phyloP scores from a whole-genome alignment of 2,888 invertebrate species.

The Mimachlamys varia region DNA sequence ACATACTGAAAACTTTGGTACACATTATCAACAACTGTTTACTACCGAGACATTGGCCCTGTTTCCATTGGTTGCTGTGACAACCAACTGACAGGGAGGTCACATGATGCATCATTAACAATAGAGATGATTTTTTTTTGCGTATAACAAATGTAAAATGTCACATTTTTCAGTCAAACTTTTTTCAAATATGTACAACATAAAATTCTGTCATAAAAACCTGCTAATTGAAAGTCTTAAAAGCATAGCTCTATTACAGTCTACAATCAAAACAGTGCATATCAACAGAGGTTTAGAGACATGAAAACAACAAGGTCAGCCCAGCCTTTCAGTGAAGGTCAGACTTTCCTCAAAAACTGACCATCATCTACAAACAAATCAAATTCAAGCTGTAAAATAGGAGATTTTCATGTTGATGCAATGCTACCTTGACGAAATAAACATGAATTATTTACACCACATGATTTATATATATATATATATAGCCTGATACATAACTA shows the following conservation, averaged over 20 bases:
- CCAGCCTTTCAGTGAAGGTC: no score
- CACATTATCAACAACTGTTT: background rate
- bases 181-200: conserved; percentile 3
- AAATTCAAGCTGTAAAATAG: background rate
- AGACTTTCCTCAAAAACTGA: background rate
- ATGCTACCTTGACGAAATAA: background rate
- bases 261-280: background rate
- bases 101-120: conserved; percentile 14
- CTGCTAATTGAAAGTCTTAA: background rate
- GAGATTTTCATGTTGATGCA: background rate
- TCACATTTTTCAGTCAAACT: background rate
- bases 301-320: background rate
- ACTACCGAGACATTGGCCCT: conserved; percentile 31
- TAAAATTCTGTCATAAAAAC: conserved; percentile 9
- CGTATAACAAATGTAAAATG: conserved; percentile 28
- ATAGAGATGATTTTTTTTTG: background rate
- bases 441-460: background rate
- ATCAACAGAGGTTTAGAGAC: background rate
- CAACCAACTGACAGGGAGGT: background rate
- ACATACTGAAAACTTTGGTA: conserved; percentile 33
- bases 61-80: background rate
- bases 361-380: background rate
- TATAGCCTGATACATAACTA: background rate
- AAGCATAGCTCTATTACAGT: background rate
- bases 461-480: background rate